Evolutionary conservation across 2,113 vertebrate genomes (phyloP).

Genomic region (Anas platyrhynchos): DNA sequence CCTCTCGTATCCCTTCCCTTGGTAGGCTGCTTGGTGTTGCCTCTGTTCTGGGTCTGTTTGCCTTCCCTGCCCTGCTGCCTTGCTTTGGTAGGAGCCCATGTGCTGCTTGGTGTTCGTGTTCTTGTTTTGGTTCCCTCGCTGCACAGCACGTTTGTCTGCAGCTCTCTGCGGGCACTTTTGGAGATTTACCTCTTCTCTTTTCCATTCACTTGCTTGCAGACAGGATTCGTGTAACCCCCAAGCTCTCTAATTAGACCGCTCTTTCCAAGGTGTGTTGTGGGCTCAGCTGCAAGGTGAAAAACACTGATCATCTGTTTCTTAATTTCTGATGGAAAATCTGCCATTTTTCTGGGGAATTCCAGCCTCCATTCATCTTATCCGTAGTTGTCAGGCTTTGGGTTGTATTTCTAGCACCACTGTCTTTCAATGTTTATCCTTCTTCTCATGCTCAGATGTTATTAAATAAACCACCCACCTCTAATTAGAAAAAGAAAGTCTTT

Average conservation of each 20-base stretch:
- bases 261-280: neutral
- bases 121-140: neutral
- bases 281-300: neutral
- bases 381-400: neutral
- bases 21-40: neutral
- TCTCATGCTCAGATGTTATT: neutral
- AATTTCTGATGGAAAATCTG: neutral
- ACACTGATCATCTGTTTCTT: neutral
- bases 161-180: neutral
- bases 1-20: fast-evolving
- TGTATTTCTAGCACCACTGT: neutral
- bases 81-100: neutral
- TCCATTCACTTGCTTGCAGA: neutral
- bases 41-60: neutral
- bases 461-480: neutral
- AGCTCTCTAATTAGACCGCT: neutral
- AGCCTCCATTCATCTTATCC: neutral
- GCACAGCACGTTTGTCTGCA: neutral
- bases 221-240: fast-evolving
- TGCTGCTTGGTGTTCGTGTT: neutral
- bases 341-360: neutral
- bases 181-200: neutral
- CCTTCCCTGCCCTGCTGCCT: fast-evolving
- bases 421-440: neutral
- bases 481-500: neutral